These are phyloP conservation scores for Helarctos malayanus DNA, from an alignment of 2,797 vertebrate species.

Conservation along the genomic window DNA sequence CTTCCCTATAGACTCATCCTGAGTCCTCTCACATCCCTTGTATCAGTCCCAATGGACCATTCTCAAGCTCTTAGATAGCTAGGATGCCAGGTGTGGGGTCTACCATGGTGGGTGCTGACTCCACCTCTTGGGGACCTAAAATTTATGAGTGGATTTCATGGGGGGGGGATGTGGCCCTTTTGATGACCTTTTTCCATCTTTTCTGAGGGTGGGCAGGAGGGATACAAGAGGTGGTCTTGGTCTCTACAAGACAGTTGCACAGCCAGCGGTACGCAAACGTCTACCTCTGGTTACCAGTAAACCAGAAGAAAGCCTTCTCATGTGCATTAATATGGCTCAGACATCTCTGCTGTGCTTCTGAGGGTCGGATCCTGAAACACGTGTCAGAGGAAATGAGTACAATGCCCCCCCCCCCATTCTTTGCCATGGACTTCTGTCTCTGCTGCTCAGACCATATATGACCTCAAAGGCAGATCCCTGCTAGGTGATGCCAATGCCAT, in stretches of 20 bases:
- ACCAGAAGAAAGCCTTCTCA: background rate
- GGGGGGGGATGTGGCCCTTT: background rate
- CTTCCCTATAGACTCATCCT: background rate
- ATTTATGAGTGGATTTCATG: constrained; percentile 6
- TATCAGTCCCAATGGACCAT: background rate
- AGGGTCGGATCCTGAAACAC: background rate
- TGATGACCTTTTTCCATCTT: background rate
- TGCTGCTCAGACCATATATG: background rate
- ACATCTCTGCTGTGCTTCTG: constrained; percentile 38
- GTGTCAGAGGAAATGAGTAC: background rate
- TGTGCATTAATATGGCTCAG: background rate
- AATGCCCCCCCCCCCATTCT: background rate
- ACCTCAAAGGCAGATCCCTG: background rate
- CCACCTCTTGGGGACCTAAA: background rate
- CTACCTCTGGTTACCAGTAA: background rate
- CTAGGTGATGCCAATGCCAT: background rate
- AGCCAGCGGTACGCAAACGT: background rate
- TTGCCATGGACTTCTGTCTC: background rate
- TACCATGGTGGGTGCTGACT: background rate
- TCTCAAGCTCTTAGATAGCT: background rate
- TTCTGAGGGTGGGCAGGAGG: background rate
- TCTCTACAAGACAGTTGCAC: background rate
- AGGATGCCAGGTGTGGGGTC: background rate
- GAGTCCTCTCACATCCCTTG: background rate
- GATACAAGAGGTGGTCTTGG: background rate